A percentile compares a stretch with the other conserved stretches of the same genome.
Evolutionary conservation across 2,113 vertebrate genomes (phyloP).

Genomic region (Elaphurus davidianus): DNA sequence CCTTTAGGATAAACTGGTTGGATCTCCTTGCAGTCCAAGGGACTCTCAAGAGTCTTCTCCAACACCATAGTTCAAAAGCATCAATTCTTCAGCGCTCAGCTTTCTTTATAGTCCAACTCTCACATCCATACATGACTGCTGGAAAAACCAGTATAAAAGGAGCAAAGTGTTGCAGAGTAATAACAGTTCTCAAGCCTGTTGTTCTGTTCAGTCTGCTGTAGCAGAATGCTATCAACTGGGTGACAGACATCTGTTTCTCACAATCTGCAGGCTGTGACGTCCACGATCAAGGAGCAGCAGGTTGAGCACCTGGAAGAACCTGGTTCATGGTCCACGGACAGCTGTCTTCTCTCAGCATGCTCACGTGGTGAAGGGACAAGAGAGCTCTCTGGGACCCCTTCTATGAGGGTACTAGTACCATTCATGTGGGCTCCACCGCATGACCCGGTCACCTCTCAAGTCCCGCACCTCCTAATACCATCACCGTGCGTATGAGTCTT

Average conservation of each 20-base stretch:
- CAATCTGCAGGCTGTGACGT: not conserved
- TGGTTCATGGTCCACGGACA: not conserved
- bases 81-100: not conserved
- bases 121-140: fast-evolving
- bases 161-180: not conserved
- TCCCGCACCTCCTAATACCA: not conserved
- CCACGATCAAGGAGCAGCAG: not conserved
- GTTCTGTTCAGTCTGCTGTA: not conserved
- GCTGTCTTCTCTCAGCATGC: not conserved
- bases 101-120: not conserved
- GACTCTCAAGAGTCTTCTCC: not conserved
- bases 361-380: not conserved
- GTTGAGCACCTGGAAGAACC: not conserved
- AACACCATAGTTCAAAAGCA: not conserved
- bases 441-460: not conserved
- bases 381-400: not conserved
- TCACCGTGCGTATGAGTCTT: not conserved
- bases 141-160: not conserved
- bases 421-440: too few relatives aligned
- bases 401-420: not conserved
- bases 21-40: not conserved
- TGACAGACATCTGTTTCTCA: not conserved
- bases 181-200: not conserved
- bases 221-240: not conserved
- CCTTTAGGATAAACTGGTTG: not conserved